Percentiles rank a stretch among this genome's conserved stretches.
Conservation (phyloP, 2,888 invertebrate species). For the Drosophila paramelanica region DNA sequence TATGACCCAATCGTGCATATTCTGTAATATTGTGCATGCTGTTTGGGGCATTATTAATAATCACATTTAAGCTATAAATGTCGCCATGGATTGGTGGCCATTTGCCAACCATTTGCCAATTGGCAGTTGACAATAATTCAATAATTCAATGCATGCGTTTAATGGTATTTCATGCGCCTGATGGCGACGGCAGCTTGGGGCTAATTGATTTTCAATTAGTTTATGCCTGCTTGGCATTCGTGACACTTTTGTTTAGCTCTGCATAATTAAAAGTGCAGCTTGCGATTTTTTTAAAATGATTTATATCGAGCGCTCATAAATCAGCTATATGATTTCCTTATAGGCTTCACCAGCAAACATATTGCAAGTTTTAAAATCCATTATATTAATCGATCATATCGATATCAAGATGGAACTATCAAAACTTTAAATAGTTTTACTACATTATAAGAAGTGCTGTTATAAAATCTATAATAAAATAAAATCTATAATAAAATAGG, state of each 20-base stretch:
- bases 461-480: too few species aligned
- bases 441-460: too few species aligned
- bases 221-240: conserved; percentile 64
- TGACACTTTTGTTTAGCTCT: conserved; percentile 69
- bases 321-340: conserved; percentile 14
- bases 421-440: too few species aligned
- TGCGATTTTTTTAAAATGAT: conserved; percentile 70
- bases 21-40: background rate
- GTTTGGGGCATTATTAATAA: conserved; percentile 59
- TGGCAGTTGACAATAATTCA: conserved; percentile 78
- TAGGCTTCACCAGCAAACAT: too few species aligned
- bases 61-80: conserved; percentile 73
- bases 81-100: conserved; percentile 76
- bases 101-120: conserved; percentile 75
- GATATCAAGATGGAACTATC: too few species aligned
- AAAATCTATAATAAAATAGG: too few species aligned
- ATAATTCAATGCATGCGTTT: conserved; percentile 61
- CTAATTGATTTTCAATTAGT: conserved; percentile 82
- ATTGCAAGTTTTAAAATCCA: too few species aligned
- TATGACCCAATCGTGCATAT: background rate
- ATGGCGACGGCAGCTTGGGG: conserved; percentile 25
- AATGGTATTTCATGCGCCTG: conserved; percentile 51
- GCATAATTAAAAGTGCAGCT: conserved; percentile 67
- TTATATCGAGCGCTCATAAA: conserved; percentile 83
- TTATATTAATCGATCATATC: too few species aligned